Evolutionary conservation across 1,140 invertebrate genomes (phyloP), one percentile per base, ranked within the genome.

Genomic region (Battus philenor): DNA sequence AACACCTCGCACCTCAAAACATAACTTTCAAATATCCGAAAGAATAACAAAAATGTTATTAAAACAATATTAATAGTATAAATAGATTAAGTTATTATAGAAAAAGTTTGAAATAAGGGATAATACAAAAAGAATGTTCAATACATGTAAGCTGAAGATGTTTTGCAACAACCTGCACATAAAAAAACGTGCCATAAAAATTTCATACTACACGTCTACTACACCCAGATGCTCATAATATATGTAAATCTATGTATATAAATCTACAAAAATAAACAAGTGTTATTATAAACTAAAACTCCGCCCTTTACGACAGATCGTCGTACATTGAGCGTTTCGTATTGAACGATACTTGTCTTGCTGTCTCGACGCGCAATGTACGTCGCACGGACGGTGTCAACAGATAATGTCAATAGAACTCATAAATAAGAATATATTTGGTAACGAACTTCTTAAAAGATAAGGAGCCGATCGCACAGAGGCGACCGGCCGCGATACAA

Each of bases 361-460:
- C n/a, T 12, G 29, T 6, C 13, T 7, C 12, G 10, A 43, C 43
- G 27, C 22, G 27, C 29, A 26, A 22, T 41, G 27, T 31, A 53
- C 26, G 26, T 15, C 30, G 30, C 47, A 11, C 53, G 46, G 47
- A 43, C 31, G 51, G 33, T 51, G 47, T 30, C 51, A 54, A 52
- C 46, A 22, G 34, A 47, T 44, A 60, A 56, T 47, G 62, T 66
- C 60, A 59, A 41, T 61, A 67, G 56, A 66, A 67, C 63, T 54
- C 68, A 81, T 78, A 83, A 77, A 83, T 76, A 78, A 76, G 71
- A n/a, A 80, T 72, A 82, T 85, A 85, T 84, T 85, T 85, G 81
- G 81, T 85, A 85, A 85, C 80, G 54, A 80, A 85, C 70, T 78
- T 66, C 80, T 84, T 84, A 84, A 68, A 74, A 69, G 69, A 72